Percentiles rank a stretch among this genome's conserved stretches.
Conservation (phyloP, 2,888 invertebrate species). For the Ferrisia virgata region DNA sequence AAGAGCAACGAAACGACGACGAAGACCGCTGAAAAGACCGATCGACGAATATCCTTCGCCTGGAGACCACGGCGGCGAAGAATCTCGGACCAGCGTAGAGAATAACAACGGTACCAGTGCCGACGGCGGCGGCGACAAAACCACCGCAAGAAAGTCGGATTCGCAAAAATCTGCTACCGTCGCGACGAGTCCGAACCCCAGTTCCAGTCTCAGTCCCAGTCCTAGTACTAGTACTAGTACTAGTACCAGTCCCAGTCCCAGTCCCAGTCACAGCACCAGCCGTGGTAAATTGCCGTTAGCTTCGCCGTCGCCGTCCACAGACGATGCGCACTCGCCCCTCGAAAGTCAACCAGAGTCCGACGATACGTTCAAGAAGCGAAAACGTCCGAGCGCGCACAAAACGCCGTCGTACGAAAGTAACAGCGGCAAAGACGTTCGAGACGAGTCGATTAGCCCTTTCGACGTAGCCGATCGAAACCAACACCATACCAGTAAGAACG, state of each 20-base stretch:
- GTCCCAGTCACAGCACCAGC: no score
- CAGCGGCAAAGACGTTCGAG: neutral
- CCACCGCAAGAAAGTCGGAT: no score
- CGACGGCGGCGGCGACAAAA: neutral
- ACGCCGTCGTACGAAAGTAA: neutral
- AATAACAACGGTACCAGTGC: neutral
- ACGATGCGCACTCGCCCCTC: neutral
- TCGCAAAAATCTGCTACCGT: no score
- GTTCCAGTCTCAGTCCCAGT: no score
- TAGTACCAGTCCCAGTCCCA: no score
- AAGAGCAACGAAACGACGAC: slow-evolving; percentile 16
- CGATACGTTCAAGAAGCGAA: neutral
- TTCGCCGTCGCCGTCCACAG: no score
- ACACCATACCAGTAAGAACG: neutral
- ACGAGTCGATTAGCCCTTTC: neutral
- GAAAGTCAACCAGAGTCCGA: neutral
- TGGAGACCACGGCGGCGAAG: neutral
- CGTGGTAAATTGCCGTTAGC: no score
- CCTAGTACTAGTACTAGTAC: no score
- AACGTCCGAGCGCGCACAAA: neutral
- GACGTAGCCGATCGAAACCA: no score
- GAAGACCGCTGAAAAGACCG: slow-evolving; percentile 30
- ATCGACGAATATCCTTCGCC: neutral
- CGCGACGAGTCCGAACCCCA: no score
- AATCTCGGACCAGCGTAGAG: neutral